phyloP scores from a whole-genome alignment of 2,888 invertebrate genomes.

The Pocota personata region DNA sequence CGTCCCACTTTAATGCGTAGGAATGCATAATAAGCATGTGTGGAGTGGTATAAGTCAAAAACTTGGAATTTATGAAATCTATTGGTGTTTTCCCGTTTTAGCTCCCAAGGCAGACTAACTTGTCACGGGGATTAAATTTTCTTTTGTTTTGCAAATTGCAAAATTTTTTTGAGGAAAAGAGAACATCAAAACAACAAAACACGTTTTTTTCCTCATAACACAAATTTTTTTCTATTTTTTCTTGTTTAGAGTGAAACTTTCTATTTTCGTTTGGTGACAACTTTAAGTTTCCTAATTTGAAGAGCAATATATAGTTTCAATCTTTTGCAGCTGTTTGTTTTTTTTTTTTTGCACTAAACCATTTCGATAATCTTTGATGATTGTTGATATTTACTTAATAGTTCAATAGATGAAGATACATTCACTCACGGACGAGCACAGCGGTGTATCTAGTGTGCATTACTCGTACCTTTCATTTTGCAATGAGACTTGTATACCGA shows the following conservation, averaged over 20 bases:
- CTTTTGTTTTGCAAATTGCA: constrained; percentile 25
- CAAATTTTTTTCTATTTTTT: constrained; percentile 5
- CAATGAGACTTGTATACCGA: constrained; percentile 31
- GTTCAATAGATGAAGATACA: constrained; percentile 44
- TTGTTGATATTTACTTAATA: constrained; percentile 58
- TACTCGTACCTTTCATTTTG: constrained; percentile 61
- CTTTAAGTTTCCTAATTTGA: constrained; percentile 59
- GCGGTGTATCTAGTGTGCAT: background rate
- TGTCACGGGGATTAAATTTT: background rate
- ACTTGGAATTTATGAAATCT: background rate
- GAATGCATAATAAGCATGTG: constrained; percentile 42
- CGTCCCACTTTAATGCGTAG: constrained; percentile 42
- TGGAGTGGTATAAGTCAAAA: background rate
- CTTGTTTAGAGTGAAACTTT: constrained; percentile 44
- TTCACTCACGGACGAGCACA: constrained; percentile 28
- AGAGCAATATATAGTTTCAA: constrained; percentile 12
- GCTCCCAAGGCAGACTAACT: background rate
- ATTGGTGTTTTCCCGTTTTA: background rate
- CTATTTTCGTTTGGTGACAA: constrained; percentile 57
- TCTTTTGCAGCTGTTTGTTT: background rate
- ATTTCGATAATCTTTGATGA: constrained; percentile 47
- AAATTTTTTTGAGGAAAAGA: constrained; percentile 12
- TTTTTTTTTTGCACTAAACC: background rate
- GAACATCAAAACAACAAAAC: constrained; percentile 21
- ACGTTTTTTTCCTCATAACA: constrained; percentile 43